phyloP scores from a whole-genome alignment of 2,797 vertebrate genomes.

The Molossus alvarezi region DNA sequence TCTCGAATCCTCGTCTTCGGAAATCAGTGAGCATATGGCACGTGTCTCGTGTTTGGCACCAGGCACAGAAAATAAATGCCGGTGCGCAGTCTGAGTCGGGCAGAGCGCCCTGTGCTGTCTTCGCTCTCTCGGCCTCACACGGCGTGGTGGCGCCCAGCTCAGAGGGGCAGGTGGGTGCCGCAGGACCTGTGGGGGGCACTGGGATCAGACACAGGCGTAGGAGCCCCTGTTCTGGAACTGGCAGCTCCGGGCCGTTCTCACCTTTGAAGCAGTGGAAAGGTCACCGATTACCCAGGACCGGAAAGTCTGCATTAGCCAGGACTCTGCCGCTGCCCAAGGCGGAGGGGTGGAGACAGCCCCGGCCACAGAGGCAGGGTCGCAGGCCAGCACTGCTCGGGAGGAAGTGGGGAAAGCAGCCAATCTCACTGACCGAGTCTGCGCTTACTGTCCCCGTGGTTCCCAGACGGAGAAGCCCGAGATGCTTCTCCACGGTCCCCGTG shows the following conservation, averaged over 20 bases:
- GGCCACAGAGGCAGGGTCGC: too few species aligned
- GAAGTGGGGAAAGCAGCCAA: neutral
- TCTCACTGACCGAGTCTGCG: too few species aligned
- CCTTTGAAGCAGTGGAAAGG: neutral
- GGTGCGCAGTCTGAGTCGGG: neutral
- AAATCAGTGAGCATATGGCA: constrained; percentile 59
- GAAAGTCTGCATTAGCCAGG: neutral
- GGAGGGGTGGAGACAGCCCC: neutral
- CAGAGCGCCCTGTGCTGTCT: neutral
- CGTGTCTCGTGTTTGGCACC: neutral
- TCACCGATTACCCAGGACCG: neutral
- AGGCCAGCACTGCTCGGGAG: neutral
- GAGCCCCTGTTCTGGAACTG: too few species aligned
- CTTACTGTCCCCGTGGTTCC: neutral
- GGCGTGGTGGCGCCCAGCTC: fast-evolving
- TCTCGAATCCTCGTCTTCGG: neutral
- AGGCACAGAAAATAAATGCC: neutral
- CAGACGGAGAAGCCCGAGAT: neutral
- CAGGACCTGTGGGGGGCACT: fast-evolving
- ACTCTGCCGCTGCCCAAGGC: neutral
- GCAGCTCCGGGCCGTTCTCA: neutral
- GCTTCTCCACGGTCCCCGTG: fast-evolving
- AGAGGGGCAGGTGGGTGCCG: fast-evolving
- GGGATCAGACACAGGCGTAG: fast-evolving
- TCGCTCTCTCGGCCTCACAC: fast-evolving